These are phyloP conservation scores for Panagrolaimus sp. DNA, from an alignment of 1,140 invertebrate species.

Conservation along the genomic window DNA sequence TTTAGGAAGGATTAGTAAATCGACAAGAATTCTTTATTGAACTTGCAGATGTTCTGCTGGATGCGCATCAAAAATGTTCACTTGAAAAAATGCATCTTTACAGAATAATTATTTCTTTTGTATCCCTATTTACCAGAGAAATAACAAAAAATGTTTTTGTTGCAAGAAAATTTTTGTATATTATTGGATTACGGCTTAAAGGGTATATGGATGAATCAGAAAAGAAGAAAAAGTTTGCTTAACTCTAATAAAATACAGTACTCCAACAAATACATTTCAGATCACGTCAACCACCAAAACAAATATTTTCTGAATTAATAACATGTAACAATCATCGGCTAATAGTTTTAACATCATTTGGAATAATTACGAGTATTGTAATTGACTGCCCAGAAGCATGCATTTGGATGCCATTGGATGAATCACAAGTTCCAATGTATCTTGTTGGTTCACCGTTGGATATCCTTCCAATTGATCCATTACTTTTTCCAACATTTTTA, in stretches of 20 bases:
- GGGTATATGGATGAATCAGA: not conserved
- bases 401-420: slow-evolving; percentile 29
- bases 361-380: slow-evolving; percentile 40
- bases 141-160: slow-evolving; percentile 8
- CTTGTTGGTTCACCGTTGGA: not conserved
- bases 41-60: slow-evolving; percentile 35
- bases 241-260: not conserved
- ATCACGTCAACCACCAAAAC: slow-evolving; percentile 13
- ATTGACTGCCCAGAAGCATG: slow-evolving; percentile 46
- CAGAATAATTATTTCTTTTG: not conserved
- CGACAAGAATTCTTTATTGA: slow-evolving; percentile 45
- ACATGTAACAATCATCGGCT: slow-evolving; percentile 43
- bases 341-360: slow-evolving; percentile 34
- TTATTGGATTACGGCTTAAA: slow-evolving; percentile 3
- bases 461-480: slow-evolving; percentile 2
- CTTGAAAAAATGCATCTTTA: slow-evolving; percentile 3
- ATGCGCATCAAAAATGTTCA: slow-evolving; percentile 18
- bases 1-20: slow-evolving; percentile 46
- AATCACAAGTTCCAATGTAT: not conserved
- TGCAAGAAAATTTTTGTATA: not conserved
- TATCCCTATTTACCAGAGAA: not conserved
- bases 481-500: slow-evolving; percentile 1
- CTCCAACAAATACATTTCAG: not conserved
- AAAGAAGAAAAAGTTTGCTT: not conserved
- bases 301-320: slow-evolving; percentile 38